Percentiles rank a stretch among this genome's conserved stretches.
These are phyloP conservation scores for Phaonia tiefii DNA, from an alignment of 2,888 invertebrate species.

Conservation along the genomic window DNA sequence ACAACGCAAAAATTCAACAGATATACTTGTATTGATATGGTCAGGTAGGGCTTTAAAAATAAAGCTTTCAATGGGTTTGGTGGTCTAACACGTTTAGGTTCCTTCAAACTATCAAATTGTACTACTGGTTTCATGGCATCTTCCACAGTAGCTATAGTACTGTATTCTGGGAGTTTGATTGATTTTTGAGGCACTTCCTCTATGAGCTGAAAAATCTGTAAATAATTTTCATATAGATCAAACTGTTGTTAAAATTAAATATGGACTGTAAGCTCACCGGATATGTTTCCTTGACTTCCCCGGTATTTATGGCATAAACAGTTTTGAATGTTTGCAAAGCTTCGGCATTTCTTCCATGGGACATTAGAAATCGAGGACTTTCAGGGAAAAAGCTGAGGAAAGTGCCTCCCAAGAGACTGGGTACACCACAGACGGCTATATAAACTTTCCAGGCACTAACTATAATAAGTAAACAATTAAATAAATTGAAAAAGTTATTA, in stretches of 20 bases:
- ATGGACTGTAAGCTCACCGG: conserved; percentile 82
- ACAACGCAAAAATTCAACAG: conserved; percentile 74
- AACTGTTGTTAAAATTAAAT: background rate
- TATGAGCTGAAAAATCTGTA: conserved; percentile 58
- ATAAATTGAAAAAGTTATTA: background rate
- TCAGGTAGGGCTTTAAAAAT: conserved; percentile 76
- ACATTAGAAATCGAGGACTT: conserved; percentile 77
- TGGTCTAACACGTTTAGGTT: background rate
- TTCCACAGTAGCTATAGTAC: conserved; percentile 56
- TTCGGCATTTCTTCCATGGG: conserved; percentile 74
- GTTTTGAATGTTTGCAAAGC: conserved; percentile 76
- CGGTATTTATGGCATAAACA: conserved; percentile 86
- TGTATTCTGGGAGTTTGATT: conserved; percentile 19
- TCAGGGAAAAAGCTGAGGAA: conserved; percentile 82
- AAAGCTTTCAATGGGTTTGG: conserved; percentile 8
- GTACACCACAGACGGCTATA: conserved; percentile 82
- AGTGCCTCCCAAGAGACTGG: conserved; percentile 85
- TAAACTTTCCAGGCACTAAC: conserved; percentile 80
- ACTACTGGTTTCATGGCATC: conserved; percentile 3
- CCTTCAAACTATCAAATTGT: background rate
- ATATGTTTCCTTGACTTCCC: conserved; percentile 83
- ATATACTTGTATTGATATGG: conserved; percentile 76
- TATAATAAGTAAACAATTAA: too few relatives aligned
- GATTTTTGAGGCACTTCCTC: conserved; percentile 56
- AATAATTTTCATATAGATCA: background rate